Evolutionary conservation across 2,113 vertebrate genomes (phyloP).

Genomic region (Chlamydotis undulata): DNA sequence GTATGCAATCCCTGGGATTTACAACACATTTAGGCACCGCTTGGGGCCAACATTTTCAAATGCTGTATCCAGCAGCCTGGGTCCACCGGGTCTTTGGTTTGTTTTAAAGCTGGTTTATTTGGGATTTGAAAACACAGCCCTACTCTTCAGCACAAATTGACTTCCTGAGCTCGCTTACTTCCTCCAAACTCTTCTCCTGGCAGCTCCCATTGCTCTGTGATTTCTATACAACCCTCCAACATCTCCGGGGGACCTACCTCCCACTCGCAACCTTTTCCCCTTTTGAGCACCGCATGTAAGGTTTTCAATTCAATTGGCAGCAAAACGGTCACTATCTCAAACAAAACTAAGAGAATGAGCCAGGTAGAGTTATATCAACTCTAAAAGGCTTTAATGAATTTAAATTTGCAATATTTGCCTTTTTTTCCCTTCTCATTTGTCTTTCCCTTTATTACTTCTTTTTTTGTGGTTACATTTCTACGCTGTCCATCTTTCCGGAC

Average conservation of each 20-base stretch:
- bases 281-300: background rate
- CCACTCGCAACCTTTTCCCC: background rate
- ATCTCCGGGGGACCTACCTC: background rate
- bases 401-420: background rate
- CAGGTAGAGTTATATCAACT: background rate
- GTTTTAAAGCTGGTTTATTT: background rate
- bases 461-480: background rate
- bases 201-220: background rate
- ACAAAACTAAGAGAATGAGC: background rate
- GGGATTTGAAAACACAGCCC: background rate
- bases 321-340: background rate
- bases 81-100: background rate
- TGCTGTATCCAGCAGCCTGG: slow-evolving; percentile 9
- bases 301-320: background rate
- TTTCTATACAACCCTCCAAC: background rate
- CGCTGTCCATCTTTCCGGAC: background rate
- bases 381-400: background rate
- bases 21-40: background rate
- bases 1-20: background rate
- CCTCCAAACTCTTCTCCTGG: background rate
- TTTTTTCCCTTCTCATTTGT: background rate
- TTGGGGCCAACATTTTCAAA: background rate
- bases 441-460: background rate
- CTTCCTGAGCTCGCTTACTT: background rate
- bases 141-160: background rate